Evolutionary conservation across 2,888 invertebrate genomes (phyloP).

Genomic region (Ophion ventricosus): DNA sequence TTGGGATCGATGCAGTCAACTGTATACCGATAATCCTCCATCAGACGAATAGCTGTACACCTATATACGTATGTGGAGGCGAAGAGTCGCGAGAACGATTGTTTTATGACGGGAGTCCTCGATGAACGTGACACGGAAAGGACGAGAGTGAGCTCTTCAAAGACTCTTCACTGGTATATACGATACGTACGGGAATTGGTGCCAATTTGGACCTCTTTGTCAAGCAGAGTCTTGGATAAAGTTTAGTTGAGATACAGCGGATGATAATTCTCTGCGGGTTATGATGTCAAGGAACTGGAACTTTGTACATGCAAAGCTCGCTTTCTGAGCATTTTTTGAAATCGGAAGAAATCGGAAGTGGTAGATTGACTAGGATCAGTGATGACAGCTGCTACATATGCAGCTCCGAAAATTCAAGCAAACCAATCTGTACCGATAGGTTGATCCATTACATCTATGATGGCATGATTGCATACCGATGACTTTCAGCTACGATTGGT

Average conservation of each 20-base stretch:
- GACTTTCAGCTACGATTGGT: no score
- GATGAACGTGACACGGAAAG: conserved; percentile 58
- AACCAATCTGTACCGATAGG: no score
- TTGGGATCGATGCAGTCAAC: conserved; percentile 22
- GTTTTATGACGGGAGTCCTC: conserved; percentile 65
- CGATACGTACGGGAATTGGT: conserved; percentile 6
- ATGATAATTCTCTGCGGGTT: not conserved
- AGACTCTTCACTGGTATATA: conserved; percentile 18
- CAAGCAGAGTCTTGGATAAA: not conserved
- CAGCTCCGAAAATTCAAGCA: no score
- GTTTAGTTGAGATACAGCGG: not conserved
- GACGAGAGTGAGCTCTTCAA: conserved; percentile 21
- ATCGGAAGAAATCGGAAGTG: not conserved
- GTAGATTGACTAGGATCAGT: not conserved
- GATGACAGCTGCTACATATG: not conserved
- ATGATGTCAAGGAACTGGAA: not conserved
- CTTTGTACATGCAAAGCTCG: not conserved
- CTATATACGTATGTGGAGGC: conserved; percentile 14
- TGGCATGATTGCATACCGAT: not conserved
- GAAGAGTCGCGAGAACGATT: conserved; percentile 62
- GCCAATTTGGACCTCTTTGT: conserved; percentile 15
- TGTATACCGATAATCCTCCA: conserved; percentile 56
- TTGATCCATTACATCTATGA: not conserved
- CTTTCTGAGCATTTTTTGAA: not conserved
- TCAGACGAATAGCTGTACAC: conserved; percentile 34